A percentile compares a stretch with the other conserved stretches of the same genome.
Evolutionary conservation across 2,888 invertebrate genomes (phyloP).

Genomic region (Drosophila mercatorum): DNA sequence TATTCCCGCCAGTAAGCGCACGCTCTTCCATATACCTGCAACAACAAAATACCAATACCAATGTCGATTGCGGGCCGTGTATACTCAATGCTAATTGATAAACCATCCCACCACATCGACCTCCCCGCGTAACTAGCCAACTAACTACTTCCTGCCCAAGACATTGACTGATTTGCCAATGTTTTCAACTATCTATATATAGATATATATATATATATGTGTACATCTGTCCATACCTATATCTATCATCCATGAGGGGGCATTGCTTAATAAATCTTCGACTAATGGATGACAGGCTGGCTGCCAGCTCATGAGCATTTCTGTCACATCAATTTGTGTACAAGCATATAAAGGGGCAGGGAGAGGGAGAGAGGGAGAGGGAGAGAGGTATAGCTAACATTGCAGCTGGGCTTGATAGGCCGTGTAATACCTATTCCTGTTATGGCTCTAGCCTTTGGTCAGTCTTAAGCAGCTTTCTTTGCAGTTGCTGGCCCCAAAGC

Average conservation of each 20-base stretch:
- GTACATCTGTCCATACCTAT: background rate
- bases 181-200: background rate
- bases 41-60: background rate
- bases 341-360: background rate
- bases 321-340: conserved; percentile 59
- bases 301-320: conserved; percentile 46
- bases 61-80: background rate
- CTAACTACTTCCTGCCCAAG: conserved; percentile 1
- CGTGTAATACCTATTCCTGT: background rate
- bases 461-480: no score
- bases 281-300: conserved; percentile 41
- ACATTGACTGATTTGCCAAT: conserved; percentile 39
- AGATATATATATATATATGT: background rate
- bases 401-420: background rate
- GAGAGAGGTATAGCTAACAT: no score
- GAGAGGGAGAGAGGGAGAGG: background rate
- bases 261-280: conserved; percentile 52
- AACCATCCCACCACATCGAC: conserved; percentile 1
- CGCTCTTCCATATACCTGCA: conserved; percentile 93
- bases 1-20: conserved; percentile 90
- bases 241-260: conserved; percentile 1
- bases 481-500: no score
- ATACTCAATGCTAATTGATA: conserved; percentile 22
- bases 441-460: no score
- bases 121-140: background rate